phyloP scores from a whole-genome alignment of 2,797 vertebrate species.

The Rhabdophis nuchalis region DNA sequence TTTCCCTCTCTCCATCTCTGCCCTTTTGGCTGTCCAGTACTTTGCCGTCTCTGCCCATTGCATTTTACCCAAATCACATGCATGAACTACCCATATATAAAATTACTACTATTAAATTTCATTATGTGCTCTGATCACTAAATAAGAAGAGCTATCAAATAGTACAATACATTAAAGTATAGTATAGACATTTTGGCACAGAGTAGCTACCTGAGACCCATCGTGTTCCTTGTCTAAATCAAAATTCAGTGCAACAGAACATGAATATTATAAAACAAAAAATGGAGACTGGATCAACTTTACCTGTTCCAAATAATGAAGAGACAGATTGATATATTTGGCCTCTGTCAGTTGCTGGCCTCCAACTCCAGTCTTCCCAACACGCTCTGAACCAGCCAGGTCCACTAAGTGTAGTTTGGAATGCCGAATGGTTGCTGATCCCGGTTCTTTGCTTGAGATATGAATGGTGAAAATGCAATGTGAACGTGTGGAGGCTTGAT shows the following conservation, averaged over 20 bases:
- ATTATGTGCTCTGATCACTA: not conserved
- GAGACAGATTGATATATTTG: conserved; percentile 95
- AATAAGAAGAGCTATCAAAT: not conserved
- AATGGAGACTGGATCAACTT: not conserved
- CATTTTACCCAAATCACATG: not conserved
- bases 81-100: not conserved
- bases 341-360: conserved; percentile 91
- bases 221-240: not conserved
- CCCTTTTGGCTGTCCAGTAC: not conserved
- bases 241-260: not conserved
- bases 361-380: conserved; percentile 85
- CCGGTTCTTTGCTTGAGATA: conserved; percentile 86
- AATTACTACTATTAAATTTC: not conserved
- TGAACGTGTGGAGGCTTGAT: conserved; percentile 93
- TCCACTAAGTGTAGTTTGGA: conserved; percentile 96
- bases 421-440: conserved; percentile 79
- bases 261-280: not conserved
- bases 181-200: not conserved
- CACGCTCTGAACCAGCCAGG: conserved; percentile 92
- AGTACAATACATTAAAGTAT: not conserved
- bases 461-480: conserved; percentile 97
- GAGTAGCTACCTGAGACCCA: not conserved
- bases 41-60: not conserved
- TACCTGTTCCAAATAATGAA: conserved; percentile 96
- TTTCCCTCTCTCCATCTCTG: not conserved